These are phyloP conservation scores for Megalopta genalis DNA, from an alignment of 1,140 invertebrate genomes.

Conservation along the genomic window DNA sequence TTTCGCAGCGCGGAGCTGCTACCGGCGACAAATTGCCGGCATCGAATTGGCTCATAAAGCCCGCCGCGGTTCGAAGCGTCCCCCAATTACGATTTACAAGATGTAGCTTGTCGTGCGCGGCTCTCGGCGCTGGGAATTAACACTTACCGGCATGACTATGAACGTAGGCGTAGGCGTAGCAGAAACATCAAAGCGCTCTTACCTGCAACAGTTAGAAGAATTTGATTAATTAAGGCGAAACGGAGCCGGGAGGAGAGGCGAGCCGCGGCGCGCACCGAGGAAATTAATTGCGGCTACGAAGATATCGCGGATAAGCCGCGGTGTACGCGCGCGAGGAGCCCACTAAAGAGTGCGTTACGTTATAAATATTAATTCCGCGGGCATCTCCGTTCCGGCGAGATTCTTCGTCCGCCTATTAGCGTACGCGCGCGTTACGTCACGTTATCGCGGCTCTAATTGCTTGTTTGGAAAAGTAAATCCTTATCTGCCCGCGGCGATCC, in stretches of 20 bases:
- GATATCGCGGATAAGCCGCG: constrained; percentile 36
- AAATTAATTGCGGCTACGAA: constrained; percentile 42
- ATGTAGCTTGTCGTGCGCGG: background rate
- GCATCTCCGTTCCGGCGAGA: constrained; percentile 43
- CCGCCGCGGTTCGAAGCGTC: constrained; percentile 1
- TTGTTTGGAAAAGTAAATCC: constrained; percentile 1
- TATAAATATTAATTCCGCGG: constrained; percentile 72
- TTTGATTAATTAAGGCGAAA: constrained; percentile 47
- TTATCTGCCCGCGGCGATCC: background rate
- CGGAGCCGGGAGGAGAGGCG: background rate
- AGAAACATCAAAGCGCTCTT: constrained; percentile 65
- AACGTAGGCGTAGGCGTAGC: constrained; percentile 1
- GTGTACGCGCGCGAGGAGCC: constrained; percentile 31
- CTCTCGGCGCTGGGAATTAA: constrained; percentile 30
- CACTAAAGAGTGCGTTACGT: constrained; percentile 64
- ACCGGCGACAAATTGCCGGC: background rate
- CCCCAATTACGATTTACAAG: constrained; percentile 21
- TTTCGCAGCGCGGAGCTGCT: too few species aligned
- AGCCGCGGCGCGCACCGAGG: constrained; percentile 9
- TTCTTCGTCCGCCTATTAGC: background rate
- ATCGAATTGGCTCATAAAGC: background rate
- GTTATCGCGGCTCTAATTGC: constrained; percentile 28
- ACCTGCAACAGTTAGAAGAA: constrained; percentile 68
- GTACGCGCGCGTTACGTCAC: constrained; percentile 15
- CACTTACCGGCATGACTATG: constrained; percentile 32